A percentile compares a stretch with the other conserved stretches of the same genome.
phyloP scores from a whole-genome alignment of 2,888 invertebrate genomes.

The Brachyptera risi region DNA sequence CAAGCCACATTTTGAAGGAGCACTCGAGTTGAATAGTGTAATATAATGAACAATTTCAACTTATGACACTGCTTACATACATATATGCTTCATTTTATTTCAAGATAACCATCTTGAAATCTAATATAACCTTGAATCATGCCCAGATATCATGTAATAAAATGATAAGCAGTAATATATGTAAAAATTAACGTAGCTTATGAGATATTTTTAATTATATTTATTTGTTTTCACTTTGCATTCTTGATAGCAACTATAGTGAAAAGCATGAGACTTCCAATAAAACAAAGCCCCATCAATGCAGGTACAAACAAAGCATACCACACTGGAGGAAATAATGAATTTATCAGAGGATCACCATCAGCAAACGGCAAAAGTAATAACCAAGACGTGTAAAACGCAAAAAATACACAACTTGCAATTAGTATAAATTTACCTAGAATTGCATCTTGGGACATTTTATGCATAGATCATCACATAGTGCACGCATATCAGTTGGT shows the following conservation, averaged over 20 bases:
- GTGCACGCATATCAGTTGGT: neutral
- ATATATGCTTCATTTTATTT: no score
- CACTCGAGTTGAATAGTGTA: neutral
- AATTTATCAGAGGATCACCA: slow-evolving; percentile 52
- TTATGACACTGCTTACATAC: no score
- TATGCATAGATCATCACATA: neutral
- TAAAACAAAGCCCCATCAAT: slow-evolving; percentile 56
- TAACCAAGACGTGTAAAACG: slow-evolving; percentile 61
- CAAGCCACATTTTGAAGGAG: slow-evolving; percentile 39
- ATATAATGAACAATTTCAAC: no score
- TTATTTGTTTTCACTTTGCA: slow-evolving; percentile 13
- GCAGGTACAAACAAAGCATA: slow-evolving; percentile 59
- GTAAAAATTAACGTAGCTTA: neutral
- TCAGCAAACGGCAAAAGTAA: slow-evolving; percentile 64
- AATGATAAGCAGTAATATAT: no score
- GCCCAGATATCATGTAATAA: neutral
- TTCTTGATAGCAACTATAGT: slow-evolving; percentile 42
- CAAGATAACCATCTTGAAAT: no score
- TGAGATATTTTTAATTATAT: neutral
- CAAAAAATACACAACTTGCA: slow-evolving; percentile 50
- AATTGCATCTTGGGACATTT: slow-evolving; percentile 34
- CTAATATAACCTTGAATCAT: neutral
- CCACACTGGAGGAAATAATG: slow-evolving; percentile 52
- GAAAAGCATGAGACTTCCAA: slow-evolving; percentile 61
- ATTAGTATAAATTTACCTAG: slow-evolving; percentile 56